Evolutionary conservation across 2,888 invertebrate species (phyloP).

Genomic region (Aproaerema taeniolella): DNA sequence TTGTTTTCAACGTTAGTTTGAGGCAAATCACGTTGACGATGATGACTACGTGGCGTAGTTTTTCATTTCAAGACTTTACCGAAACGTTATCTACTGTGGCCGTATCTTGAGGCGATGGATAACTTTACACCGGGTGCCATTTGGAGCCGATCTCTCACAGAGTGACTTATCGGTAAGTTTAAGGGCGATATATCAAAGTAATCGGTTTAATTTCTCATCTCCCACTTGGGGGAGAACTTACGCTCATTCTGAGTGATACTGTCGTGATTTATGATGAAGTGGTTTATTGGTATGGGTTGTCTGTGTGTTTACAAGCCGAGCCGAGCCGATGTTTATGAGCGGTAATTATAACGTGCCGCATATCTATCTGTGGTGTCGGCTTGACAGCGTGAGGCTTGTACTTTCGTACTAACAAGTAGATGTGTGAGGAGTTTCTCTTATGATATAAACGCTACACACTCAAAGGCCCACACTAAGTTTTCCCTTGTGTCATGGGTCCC

Average conservation of each 20-base stretch:
- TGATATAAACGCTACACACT: too few relatives aligned
- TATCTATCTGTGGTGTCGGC: too few relatives aligned
- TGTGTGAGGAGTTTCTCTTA: too few relatives aligned
- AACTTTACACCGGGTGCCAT: constrained; percentile 69
- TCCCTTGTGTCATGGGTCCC: too few relatives aligned
- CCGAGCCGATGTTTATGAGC: constrained; percentile 4
- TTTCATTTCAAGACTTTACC: too few relatives aligned
- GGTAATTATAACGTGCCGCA: constrained; percentile 5
- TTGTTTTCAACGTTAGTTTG: not conserved
- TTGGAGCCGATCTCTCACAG: constrained; percentile 64
- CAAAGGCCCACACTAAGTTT: too few relatives aligned
- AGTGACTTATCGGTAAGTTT: constrained; percentile 74
- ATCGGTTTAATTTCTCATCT: constrained; percentile 76
- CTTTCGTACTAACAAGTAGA: too few relatives aligned
- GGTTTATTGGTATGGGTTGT: constrained; percentile 5
- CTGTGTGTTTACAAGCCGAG: constrained; percentile 10
- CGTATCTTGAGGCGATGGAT: constrained; percentile 55
- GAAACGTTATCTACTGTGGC: too few relatives aligned
- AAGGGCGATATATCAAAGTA: constrained; percentile 73
- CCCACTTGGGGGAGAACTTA: constrained; percentile 57
- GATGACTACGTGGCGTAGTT: not conserved
- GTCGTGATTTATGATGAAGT: constrained; percentile 41
- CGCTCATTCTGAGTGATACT: constrained; percentile 58
- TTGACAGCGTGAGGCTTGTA: too few relatives aligned
- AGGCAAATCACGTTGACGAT: not conserved